These are phyloP conservation scores for Geococcyx californianus DNA, from an alignment of 2,113 vertebrate species.

Conservation along the genomic window DNA sequence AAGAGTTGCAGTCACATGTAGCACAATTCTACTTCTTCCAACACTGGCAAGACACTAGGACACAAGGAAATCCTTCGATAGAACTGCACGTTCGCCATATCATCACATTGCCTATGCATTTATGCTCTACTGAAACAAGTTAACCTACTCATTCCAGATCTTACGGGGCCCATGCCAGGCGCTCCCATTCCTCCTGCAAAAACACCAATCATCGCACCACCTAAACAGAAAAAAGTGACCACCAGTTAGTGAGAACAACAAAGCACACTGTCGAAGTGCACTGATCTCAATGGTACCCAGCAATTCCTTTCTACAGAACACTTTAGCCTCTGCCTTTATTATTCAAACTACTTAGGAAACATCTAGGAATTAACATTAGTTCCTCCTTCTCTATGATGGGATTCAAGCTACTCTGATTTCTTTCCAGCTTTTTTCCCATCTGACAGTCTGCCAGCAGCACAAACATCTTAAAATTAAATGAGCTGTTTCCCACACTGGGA, in stretches of 20 bases:
- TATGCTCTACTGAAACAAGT: slow-evolving; percentile 70
- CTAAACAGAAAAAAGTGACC: slow-evolving; percentile 75
- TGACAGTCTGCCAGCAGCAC: background rate
- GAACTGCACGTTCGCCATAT: background rate
- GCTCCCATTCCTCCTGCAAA: slow-evolving; percentile 92
- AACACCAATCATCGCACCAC: slow-evolving; percentile 88
- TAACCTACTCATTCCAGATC: slow-evolving; percentile 91
- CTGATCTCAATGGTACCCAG: background rate
- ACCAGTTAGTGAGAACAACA: background rate
- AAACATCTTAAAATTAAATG: background rate
- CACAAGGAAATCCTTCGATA: background rate
- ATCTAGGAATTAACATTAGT: background rate
- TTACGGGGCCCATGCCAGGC: slow-evolving; percentile 90
- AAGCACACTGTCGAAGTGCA: background rate
- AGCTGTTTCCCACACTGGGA: background rate
- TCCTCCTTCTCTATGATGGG: background rate
- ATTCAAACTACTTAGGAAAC: background rate
- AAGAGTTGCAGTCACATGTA: background rate
- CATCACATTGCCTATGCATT: slow-evolving; percentile 44
- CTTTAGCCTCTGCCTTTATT: background rate
- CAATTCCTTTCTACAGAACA: background rate
- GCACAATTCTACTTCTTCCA: background rate
- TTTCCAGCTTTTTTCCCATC: background rate
- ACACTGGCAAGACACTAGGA: background rate
- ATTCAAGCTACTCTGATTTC: background rate